Percentiles rank a stretch among this genome's conserved stretches.
Conservation (phyloP, 1,140 invertebrate species). For the Lasaia peninsularis region DNA sequence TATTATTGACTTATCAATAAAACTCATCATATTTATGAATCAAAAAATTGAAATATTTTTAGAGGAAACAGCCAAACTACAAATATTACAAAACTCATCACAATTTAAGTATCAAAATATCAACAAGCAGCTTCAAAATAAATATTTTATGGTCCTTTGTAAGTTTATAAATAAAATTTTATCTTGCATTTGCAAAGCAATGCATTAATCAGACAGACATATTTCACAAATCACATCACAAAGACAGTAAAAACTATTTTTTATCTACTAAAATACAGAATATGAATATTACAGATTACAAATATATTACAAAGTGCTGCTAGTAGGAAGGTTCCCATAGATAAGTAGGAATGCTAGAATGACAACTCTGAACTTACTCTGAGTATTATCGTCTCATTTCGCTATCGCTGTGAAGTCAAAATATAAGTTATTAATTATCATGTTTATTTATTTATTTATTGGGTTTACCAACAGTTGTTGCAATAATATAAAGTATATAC, state of each 20-base stretch:
- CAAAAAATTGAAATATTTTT: slow-evolving; percentile 40
- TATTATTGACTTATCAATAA: slow-evolving; percentile 64
- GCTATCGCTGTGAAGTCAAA: too few species aligned
- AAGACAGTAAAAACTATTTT: slow-evolving; percentile 8
- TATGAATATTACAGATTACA: background rate
- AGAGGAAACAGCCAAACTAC: slow-evolving; percentile 15
- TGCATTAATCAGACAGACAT: slow-evolving; percentile 33
- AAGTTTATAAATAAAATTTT: slow-evolving; percentile 15
- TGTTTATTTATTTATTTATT: too few species aligned
- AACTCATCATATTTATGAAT: slow-evolving; percentile 58
- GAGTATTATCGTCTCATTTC: too few species aligned
- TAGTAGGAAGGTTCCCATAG: too few species aligned
- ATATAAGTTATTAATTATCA: too few species aligned
- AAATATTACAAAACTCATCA: slow-evolving; percentile 22
- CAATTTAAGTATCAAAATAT: slow-evolving; percentile 5
- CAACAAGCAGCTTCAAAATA: background rate
- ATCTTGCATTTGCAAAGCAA: slow-evolving; percentile 36
- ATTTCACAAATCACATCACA: slow-evolving; percentile 16
- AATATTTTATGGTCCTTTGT: slow-evolving; percentile 8
- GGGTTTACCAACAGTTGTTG: too few species aligned
- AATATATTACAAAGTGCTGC: background rate
- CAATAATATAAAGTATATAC: too few species aligned
- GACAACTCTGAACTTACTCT: too few species aligned
- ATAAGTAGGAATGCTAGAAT: too few species aligned
- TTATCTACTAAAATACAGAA: slow-evolving; percentile 6